Evolutionary conservation across 1,140 invertebrate species (phyloP).

Genomic region (Brachionus asplanchnoidis): DNA sequence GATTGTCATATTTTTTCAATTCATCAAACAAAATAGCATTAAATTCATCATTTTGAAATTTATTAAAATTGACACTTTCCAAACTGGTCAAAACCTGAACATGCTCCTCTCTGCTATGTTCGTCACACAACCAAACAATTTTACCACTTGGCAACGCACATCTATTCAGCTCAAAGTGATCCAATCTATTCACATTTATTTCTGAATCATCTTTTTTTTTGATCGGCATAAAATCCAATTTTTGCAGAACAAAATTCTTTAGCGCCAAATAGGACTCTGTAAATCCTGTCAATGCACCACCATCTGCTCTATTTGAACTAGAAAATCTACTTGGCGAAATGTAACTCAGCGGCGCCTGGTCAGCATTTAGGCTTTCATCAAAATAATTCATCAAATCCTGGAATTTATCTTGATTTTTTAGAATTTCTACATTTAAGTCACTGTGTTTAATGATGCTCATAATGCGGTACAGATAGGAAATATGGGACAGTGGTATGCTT

Average conservation of each 20-base stretch:
- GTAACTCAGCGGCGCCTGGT: not conserved
- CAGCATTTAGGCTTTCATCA: not conserved
- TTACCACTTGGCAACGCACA: constrained; percentile 54
- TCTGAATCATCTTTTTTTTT: not conserved
- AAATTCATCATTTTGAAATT: constrained; percentile 34
- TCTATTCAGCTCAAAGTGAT: constrained; percentile 43
- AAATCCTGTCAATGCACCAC: not conserved
- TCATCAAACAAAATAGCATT: constrained; percentile 36
- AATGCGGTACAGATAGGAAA: constrained; percentile 20
- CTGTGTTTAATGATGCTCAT: constrained; percentile 25
- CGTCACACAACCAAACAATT: constrained; percentile 52
- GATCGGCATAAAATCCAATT: not conserved
- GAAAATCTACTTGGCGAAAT: not conserved
- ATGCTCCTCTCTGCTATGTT: constrained; percentile 48
- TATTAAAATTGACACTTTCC: not conserved
- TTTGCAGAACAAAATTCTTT: constrained; percentile 20
- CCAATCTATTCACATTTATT: not conserved
- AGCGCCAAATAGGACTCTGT: not conserved
- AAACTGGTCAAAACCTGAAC: not conserved
- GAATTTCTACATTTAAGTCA: constrained; percentile 25
- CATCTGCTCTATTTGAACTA: not conserved
- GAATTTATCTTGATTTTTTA: constrained; percentile 9
- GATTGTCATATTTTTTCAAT: not conserved
- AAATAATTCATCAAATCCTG: constrained; percentile 26
- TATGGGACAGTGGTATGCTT: not conserved